These are phyloP conservation scores for Pheosia gnoma DNA, from an alignment of 2,888 invertebrate genomes.

Conservation along the genomic window DNA sequence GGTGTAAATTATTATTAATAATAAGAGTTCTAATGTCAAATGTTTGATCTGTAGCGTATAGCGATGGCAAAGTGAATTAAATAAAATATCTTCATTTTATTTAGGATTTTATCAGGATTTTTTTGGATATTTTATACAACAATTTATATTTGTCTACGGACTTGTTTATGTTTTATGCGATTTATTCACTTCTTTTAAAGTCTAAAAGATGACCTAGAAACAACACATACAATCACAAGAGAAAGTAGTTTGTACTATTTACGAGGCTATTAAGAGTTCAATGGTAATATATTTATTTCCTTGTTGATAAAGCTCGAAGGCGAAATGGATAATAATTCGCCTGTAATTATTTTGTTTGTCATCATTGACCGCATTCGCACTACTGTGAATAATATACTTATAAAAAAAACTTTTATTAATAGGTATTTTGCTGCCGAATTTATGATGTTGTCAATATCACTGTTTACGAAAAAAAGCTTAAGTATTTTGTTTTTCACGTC, in stretches of 20 bases:
- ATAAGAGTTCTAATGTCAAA: no score
- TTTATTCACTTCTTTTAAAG: background rate
- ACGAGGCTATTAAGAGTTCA: background rate
- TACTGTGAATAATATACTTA: background rate
- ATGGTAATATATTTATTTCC: background rate
- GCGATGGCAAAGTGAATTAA: no score
- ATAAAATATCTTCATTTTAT: no score
- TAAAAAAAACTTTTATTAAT: background rate
- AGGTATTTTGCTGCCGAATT: no score
- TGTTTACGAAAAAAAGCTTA: no score
- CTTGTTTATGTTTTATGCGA: background rate
- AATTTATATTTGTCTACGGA: background rate
- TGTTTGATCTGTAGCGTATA: no score
- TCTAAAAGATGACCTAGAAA: background rate
- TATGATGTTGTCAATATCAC: no score
- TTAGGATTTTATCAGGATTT: no score
- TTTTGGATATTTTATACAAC: background rate
- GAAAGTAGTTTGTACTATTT: conserved; percentile 1
- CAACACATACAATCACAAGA: background rate
- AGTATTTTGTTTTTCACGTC: background rate
- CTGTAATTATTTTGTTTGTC: background rate
- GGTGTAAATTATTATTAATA: no score
- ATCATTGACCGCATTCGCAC: background rate
- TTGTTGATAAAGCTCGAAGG: background rate
- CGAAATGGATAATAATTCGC: background rate